A percentile compares a stretch with the other conserved stretches of the same genome.
phyloP scores from a whole-genome alignment of 2,797 vertebrate species.

The Podarcis lilfordi region DNA sequence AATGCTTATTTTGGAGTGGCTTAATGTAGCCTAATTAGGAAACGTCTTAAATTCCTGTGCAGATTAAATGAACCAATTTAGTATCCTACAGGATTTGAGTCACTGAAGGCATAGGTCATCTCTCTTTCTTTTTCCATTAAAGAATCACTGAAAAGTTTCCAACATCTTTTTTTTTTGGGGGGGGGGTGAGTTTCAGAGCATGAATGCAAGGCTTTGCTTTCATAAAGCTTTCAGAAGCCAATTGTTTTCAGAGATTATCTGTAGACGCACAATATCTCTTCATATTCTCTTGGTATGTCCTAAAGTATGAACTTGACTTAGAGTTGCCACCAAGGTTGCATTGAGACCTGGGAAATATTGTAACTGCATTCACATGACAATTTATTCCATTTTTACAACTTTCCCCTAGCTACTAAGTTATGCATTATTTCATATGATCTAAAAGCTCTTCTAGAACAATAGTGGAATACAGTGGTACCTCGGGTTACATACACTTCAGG shows the following conservation, averaged over 20 bases:
- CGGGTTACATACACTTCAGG: no score
- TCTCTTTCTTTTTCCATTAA: slow-evolving; percentile 23
- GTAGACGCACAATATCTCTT: no score
- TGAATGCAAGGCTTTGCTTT: slow-evolving; percentile 18
- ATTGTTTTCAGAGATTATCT: background rate
- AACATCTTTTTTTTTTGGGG: background rate
- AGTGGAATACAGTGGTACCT: no score
- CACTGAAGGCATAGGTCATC: slow-evolving; percentile 48
- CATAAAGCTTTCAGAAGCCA: background rate
- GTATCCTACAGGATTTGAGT: slow-evolving; percentile 71
- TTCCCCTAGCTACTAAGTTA: no score
- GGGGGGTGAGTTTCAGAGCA: background rate
- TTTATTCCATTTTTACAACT: no score
- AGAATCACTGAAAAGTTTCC: slow-evolving; percentile 43
- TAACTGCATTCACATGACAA: background rate
- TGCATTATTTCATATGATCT: no score
- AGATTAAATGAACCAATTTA: slow-evolving; percentile 79
- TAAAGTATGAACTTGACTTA: background rate
- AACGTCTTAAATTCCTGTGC: slow-evolving; percentile 73
- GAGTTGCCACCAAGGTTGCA: background rate
- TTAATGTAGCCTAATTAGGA: slow-evolving; percentile 80
- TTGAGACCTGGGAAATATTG: background rate
- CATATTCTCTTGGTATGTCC: no score
- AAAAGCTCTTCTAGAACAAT: no score
- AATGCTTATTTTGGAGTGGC: slow-evolving; percentile 73